Conservation (phyloP, 2,888 invertebrate genomes). For the Phymatocera aterrima region DNA sequence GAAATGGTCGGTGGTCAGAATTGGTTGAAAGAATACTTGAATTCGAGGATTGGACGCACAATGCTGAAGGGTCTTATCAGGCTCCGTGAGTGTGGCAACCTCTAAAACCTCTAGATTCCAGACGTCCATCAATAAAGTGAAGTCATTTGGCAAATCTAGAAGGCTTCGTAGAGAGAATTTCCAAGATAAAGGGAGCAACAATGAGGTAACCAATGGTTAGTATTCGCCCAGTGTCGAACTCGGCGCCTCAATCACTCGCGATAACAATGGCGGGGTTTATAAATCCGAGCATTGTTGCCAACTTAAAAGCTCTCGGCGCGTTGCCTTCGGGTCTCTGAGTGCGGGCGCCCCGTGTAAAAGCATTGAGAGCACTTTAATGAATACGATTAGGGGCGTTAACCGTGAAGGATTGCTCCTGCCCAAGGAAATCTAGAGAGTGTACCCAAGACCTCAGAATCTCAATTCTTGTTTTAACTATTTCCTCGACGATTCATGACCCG, state of each 20-base stretch:
- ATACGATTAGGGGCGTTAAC: conserved; percentile 72
- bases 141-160: conserved; percentile 69
- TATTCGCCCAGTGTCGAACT: conserved; percentile 74
- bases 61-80: conserved; percentile 63
- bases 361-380: conserved; percentile 73
- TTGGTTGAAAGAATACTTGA: not conserved
- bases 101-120: conserved; percentile 28
- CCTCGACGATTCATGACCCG: not conserved
- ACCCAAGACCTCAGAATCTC: conserved; percentile 15
- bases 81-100: conserved; percentile 13
- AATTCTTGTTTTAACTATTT: not conserved
- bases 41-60: conserved; percentile 51
- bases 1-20: not conserved
- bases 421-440: conserved; percentile 62
- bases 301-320: conserved; percentile 68
- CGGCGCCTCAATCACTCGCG: conserved; percentile 71
- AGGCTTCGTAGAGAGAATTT: conserved; percentile 63
- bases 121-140: conserved; percentile 71
- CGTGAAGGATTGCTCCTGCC: conserved; percentile 68
- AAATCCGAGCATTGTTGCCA: conserved; percentile 74
- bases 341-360: conserved; percentile 67
- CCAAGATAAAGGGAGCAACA: conserved; percentile 73
- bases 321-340: conserved; percentile 51
- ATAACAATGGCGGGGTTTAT: conserved; percentile 73
- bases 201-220: conserved; percentile 71